phyloP scores from a whole-genome alignment of 2,888 invertebrate genomes.

The Mycalesis mineus region DNA sequence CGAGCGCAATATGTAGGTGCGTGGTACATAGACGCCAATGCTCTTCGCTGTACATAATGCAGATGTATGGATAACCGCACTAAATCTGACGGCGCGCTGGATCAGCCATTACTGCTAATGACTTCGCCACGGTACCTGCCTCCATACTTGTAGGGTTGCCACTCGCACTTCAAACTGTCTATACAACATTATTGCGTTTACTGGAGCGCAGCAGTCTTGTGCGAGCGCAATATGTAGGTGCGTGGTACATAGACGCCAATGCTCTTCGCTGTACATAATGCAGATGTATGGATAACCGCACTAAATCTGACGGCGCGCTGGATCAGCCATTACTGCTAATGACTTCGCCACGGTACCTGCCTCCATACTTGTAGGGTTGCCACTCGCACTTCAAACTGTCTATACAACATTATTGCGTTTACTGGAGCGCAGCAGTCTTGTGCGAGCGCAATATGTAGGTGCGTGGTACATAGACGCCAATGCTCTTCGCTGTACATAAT shows the following conservation, averaged over 20 bases:
- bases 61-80: conserved; percentile 53
- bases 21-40: conserved; percentile 26
- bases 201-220: conserved; percentile 11
- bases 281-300: conserved; percentile 52
- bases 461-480: conserved; percentile 22
- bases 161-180: no score
- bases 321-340: conserved; percentile 78
- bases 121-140: conserved; percentile 71
- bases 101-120: conserved; percentile 78
- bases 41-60: conserved; percentile 31
- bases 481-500: conserved; percentile 32
- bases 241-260: conserved; percentile 24
- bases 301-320: conserved; percentile 61
- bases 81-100: conserved; percentile 62
- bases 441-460: conserved; percentile 16
- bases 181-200: no score
- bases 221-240: conserved; percentile 12
- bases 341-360: conserved; percentile 73
- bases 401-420: neutral
- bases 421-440: neutral
- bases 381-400: no score
- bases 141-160: conserved; percentile 49
- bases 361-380: conserved; percentile 49
- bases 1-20: conserved; percentile 9
- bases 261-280: conserved; percentile 32